Base-by-base conservation (phyloP, 2,888 invertebrate species). In the Metalampra italica region DNA sequence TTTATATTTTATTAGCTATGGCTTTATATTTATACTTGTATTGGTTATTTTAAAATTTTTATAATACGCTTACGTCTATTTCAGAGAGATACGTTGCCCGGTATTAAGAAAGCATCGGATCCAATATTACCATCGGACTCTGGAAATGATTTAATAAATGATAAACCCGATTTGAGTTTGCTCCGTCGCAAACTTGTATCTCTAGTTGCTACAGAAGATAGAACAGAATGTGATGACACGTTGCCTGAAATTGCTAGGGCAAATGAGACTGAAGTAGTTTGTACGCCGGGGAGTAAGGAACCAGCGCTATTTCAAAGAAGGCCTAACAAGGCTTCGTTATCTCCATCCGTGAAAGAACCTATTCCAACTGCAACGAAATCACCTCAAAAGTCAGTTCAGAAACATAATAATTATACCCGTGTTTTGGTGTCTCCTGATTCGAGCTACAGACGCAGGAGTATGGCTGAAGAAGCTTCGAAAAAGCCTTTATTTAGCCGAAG, bases 271-370 rank as follows among this genome's bases (percentile, higher is more conserved):
- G 78, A 78, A 57, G 80, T 75, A 49, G 58, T 70, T 11, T 78
- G 78, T 46, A 75, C 78, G 36, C 73, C 79, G 9, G 84, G 83
- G 14, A 79, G 80, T 53, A 86, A 84, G 56, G 86, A 86, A 55
- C 83, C 87, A 3, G 84, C 84, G 1, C 66, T 88, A 43, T 88
- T 87, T 58, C 86, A 88, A 60, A 77, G 86, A 52, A 66, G 88
- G 50, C 85, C 87, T 30, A 79, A 82, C 43, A 74, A 60, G 57
- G 46, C 51, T 14, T 65, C 71, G 11, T 22, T 53, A 46, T 68
- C 75, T 0, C 50, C 7, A 42, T 40, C 12, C 47, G 29, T 53
- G n/a, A 53, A 22, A 11, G 8, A 22, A 22, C 22, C 22, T 9
- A 41, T 3, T 7, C 32, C 52, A 37, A 49, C 37, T 32, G 49